These are phyloP conservation scores for Paratilapia polleni DNA, from an alignment of 2,113 vertebrate genomes.

Conservation along the genomic window DNA sequence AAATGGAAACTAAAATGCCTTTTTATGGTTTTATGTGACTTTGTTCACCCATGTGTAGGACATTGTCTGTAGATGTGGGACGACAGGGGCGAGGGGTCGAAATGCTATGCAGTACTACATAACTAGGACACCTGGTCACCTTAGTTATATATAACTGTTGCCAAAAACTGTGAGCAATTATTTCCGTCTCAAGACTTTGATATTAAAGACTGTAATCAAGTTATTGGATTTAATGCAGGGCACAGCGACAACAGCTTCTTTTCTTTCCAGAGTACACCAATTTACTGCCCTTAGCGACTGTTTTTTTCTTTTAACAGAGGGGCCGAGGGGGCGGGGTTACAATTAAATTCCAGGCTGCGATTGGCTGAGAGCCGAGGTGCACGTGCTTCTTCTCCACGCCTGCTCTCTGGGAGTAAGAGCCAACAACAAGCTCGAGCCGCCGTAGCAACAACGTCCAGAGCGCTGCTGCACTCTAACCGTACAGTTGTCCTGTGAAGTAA, in stretches of 20 bases:
- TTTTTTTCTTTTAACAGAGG: neutral
- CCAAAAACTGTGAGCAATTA: neutral
- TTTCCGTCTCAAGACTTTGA: neutral
- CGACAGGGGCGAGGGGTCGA: too few relatives aligned
- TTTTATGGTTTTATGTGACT: too few relatives aligned
- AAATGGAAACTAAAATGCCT: too few relatives aligned
- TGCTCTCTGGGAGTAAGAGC: slow-evolving; percentile 33
- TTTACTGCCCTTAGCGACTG: neutral
- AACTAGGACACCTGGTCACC: neutral
- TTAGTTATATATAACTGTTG: neutral
- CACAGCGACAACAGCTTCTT: neutral
- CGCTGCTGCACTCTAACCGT: neutral
- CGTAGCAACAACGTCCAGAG: neutral
- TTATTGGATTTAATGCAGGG: neutral
- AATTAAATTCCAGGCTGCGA: slow-evolving; percentile 46
- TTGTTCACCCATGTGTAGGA: too few relatives aligned
- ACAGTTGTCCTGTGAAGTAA: neutral
- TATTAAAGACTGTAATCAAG: neutral
- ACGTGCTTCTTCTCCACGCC: slow-evolving; percentile 67
- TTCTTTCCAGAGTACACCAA: slow-evolving; percentile 31
- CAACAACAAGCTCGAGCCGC: slow-evolving; percentile 29
- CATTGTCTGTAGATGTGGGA: too few relatives aligned
- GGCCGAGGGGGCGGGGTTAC: slow-evolving; percentile 47
- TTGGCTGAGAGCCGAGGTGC: slow-evolving; percentile 70
- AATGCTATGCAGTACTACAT: too few relatives aligned